Evolutionary conservation across 2,888 invertebrate species (phyloP).

Genomic region (Leptinotarsa haldemani): DNA sequence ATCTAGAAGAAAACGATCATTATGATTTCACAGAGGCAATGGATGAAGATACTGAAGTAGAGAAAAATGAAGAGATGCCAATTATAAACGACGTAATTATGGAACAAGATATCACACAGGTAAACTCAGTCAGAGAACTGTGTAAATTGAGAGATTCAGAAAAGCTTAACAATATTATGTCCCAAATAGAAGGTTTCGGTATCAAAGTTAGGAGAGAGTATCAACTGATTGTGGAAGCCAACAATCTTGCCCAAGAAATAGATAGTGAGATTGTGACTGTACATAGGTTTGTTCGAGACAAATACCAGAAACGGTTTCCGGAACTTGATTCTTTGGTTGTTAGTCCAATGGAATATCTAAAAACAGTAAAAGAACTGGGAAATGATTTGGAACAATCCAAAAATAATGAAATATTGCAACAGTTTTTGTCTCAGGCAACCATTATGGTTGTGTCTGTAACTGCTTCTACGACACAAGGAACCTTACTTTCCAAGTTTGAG

Average conservation of each 20-base stretch:
- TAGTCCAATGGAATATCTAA: constrained; percentile 91
- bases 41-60: constrained; percentile 60
- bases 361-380: constrained; percentile 67
- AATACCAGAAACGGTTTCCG: constrained; percentile 97
- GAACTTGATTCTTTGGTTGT: constrained; percentile 97
- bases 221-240: constrained; percentile 95
- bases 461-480: constrained; percentile 99
- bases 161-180: constrained; percentile 76
- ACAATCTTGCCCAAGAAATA: constrained; percentile 95
- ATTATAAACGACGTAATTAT: constrained; percentile 67
- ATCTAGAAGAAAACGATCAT: constrained; percentile 93
- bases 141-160: constrained; percentile 90
- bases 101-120: constrained; percentile 75
- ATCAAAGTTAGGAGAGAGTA: constrained; percentile 84
- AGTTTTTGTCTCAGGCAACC: constrained; percentile 96
- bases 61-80: constrained; percentile 54
- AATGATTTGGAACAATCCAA: neutral
- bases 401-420: constrained; percentile 91
- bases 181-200: constrained; percentile 80
- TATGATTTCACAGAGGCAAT: constrained; percentile 69
- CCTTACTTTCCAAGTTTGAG: constrained; percentile 82
- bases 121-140: constrained; percentile 83
- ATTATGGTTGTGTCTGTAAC: constrained; percentile 99
- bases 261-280: constrained; percentile 95
- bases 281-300: constrained; percentile 96